These are phyloP conservation scores for Terrapene triunguis DNA, from an alignment of 2,113 vertebrate species.

Conservation along the genomic window DNA sequence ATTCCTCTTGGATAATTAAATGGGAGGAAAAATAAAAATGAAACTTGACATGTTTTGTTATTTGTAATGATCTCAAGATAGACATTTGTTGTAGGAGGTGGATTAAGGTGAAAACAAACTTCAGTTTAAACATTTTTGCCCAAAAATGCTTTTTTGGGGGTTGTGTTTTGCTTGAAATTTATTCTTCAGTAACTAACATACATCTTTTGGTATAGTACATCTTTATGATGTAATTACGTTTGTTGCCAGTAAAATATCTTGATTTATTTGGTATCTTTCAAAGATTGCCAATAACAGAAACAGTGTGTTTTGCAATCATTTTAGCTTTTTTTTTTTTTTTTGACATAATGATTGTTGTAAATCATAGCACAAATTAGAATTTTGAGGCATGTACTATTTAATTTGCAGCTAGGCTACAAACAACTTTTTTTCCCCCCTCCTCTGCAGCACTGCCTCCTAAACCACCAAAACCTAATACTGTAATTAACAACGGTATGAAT, in stretches of 20 bases:
- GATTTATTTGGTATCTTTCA: background rate
- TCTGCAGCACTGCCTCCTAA: conserved; percentile 96
- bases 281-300: background rate
- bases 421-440: conserved; percentile 41
- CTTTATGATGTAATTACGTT: background rate
- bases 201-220: background rate
- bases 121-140: conserved; percentile 21
- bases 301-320: background rate
- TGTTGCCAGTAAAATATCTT: background rate
- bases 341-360: background rate
- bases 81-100: conserved; percentile 23
- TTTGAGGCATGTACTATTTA: background rate
- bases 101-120: conserved; percentile 55
- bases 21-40: conserved; percentile 23
- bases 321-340: background rate
- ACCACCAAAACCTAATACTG: conserved; percentile 91
- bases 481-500: conserved; percentile 96
- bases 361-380: background rate
- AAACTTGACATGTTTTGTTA: conserved; percentile 38
- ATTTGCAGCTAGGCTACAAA: conserved; percentile 33
- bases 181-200: background rate
- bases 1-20: conserved; percentile 69
- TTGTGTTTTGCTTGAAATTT: conserved; percentile 5
- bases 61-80: conserved; percentile 37
- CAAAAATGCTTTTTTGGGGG: background rate